Conservation (phyloP, 2,113 vertebrate species). For the Stercorarius parasiticus region DNA sequence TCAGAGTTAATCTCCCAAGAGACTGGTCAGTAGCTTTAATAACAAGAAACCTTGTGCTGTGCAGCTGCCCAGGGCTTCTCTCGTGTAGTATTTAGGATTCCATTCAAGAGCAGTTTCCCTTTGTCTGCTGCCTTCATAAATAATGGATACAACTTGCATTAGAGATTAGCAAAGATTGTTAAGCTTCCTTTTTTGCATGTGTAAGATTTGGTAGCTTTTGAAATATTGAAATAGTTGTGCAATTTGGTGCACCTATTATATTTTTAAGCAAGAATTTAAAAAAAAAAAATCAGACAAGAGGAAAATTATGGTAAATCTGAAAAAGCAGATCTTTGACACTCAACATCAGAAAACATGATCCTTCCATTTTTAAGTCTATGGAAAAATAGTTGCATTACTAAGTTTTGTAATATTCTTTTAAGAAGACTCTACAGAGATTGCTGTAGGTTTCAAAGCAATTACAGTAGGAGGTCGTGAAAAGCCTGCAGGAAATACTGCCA, state of each 20-base stretch:
- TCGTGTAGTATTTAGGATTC: slow-evolving; percentile 41
- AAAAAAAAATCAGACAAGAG: neutral
- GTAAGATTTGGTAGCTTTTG: slow-evolving; percentile 55
- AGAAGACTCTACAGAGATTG: slow-evolving; percentile 20
- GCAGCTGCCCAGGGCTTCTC: slow-evolving; percentile 24
- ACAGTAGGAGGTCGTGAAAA: slow-evolving; percentile 24
- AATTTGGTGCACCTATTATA: slow-evolving; percentile 24
- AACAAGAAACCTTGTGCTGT: neutral
- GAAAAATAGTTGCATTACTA: slow-evolving; percentile 9
- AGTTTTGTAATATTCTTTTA: slow-evolving; percentile 23
- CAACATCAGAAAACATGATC: neutral
- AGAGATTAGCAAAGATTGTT: slow-evolving; percentile 69
- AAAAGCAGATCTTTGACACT: neutral
- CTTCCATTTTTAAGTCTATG: neutral
- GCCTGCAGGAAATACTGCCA: slow-evolving; percentile 57
- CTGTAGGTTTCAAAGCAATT: slow-evolving; percentile 51
- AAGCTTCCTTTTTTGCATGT: slow-evolving; percentile 56
- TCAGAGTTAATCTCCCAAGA: neutral
- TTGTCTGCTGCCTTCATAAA: slow-evolving; percentile 69
- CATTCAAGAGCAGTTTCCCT: slow-evolving; percentile 50
- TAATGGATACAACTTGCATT: slow-evolving; percentile 71
- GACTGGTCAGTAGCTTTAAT: slow-evolving; percentile 3
- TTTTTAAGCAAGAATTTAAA: slow-evolving; percentile 5
- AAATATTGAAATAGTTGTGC: slow-evolving; percentile 67
- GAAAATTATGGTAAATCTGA: neutral